phyloP scores from a whole-genome alignment of 2,113 vertebrate species.

The Phodopus roborovskii region DNA sequence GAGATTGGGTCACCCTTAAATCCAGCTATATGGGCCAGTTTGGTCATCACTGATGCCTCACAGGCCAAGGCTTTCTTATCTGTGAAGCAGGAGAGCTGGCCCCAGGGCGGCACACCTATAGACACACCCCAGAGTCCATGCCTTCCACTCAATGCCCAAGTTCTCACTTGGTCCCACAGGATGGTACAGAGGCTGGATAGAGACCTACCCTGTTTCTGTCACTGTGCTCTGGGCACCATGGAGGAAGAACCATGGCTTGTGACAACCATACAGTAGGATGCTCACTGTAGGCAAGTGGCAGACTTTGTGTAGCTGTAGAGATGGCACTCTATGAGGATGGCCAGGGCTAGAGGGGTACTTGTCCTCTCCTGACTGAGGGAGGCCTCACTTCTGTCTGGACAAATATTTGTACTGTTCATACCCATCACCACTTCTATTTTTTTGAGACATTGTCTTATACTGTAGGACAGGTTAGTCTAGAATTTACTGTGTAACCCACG shows the following conservation, averaged over 20 bases:
- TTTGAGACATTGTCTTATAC: neutral
- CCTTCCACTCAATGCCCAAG: neutral
- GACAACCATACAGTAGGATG: neutral
- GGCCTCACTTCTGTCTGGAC: neutral
- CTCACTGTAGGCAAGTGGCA: neutral
- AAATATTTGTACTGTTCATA: neutral
- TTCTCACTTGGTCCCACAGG: neutral
- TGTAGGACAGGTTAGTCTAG: neutral
- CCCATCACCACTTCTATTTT: neutral
- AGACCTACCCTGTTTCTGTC: neutral
- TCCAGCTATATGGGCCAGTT: neutral
- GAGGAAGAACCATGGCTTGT: neutral
- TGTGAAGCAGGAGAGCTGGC: neutral
- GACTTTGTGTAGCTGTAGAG: neutral
- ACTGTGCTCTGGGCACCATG: neutral
- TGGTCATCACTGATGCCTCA: neutral
- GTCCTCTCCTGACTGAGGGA: neutral
- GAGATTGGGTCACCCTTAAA: neutral
- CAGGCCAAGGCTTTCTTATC: neutral
- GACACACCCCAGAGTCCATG: neutral
- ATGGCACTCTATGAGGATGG: neutral
- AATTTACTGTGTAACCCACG: neutral
- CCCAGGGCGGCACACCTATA: neutral
- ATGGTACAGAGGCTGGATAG: neutral
- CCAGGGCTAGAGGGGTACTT: neutral